A percentile compares a stretch with the other conserved stretches of the same genome.
Evolutionary conservation across 2,797 vertebrate genomes (phyloP).

Genomic region (Syndactyla subalaris): DNA sequence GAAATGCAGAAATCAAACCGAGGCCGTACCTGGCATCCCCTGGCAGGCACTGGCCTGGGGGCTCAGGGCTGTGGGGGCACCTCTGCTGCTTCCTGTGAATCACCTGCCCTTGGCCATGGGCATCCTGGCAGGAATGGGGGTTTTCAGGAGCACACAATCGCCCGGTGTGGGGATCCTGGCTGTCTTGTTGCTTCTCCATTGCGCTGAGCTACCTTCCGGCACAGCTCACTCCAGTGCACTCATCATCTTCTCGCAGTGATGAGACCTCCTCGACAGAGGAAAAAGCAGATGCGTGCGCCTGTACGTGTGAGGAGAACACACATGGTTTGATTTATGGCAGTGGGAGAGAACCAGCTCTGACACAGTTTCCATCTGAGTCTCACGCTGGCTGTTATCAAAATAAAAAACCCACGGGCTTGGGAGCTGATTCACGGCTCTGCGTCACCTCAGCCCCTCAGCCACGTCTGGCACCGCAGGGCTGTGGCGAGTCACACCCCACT

Average conservation of each 20-base stretch:
- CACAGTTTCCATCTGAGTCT: slow-evolving; percentile 35
- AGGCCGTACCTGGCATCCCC: neutral
- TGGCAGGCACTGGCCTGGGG: neutral
- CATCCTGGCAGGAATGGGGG: neutral
- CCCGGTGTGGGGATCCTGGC: neutral
- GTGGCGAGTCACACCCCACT: accelerated
- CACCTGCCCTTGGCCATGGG: accelerated
- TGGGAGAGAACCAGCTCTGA: slow-evolving; percentile 3
- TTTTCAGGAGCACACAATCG: neutral
- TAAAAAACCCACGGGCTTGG: slow-evolving; percentile 15
- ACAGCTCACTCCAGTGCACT: accelerated
- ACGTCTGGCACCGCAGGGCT: neutral
- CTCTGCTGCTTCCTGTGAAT: neutral
- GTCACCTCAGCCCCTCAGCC: neutral
- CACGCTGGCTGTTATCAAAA: slow-evolving; percentile 48
- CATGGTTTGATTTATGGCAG: slow-evolving; percentile 57
- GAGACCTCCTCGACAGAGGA: slow-evolving; percentile 16
- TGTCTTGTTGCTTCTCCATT: neutral
- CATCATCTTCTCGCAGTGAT: neutral
- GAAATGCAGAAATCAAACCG: neutral
- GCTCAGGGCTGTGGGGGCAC: accelerated
- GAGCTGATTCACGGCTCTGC: neutral
- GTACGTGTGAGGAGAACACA: slow-evolving; percentile 44
- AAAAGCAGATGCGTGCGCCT: slow-evolving; percentile 7
- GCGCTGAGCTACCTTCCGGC: neutral